Base-by-base conservation (phyloP, 37 sponge, comb jelly and placozoan species). In the Spongilla lacustris region DNA sequence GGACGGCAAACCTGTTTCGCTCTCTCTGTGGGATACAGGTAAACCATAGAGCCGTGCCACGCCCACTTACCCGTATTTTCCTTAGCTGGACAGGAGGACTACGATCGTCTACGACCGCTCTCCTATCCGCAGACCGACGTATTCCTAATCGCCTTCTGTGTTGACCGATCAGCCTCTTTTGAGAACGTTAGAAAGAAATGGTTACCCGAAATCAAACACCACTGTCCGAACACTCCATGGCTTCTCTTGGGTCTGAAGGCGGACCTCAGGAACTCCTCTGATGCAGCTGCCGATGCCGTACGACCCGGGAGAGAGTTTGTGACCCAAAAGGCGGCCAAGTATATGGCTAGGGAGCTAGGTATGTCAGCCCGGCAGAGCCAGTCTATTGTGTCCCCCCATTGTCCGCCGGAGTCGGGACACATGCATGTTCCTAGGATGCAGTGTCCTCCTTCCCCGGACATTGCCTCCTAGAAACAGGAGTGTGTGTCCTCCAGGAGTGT, bases 91-190 rank as follows among this genome's bases (percentile, higher is more conserved):
- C 87, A 89, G 27, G 93, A 93, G 30, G 90, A 93, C 83, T 93
- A 93, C 85, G 93, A 93, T 48, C 35, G 89, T 2, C 75, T 93
- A 49, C 37, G 94, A 4, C 90, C 94, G 8, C 87, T 89, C 36
- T 89, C 87, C 31, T 93, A 93, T 50, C 94, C 94, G 23, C 87
- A 86, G 31, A 93, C 94, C 0, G 94, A 93, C 34, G 82, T 93
- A 10, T 93, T 89, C 71, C 80, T 93, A 13, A 22, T 93, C 29
- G 86, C 88, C 75, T 93, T 82, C 38, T 69, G 75, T 14, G 85
- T 86, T 0, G 49, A 28, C 0, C 28, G 71, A 68, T 33, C 67
- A 26, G 6, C 74, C 28, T 86, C 90, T 0, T 83, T 93, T 86
- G 77, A 73, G 19, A 93, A 93, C 71, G 68, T 86, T 29, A 29